Base-by-base conservation (phyloP, 2,797 vertebrate genomes). In the Pygocentrus nattereri region DNA sequence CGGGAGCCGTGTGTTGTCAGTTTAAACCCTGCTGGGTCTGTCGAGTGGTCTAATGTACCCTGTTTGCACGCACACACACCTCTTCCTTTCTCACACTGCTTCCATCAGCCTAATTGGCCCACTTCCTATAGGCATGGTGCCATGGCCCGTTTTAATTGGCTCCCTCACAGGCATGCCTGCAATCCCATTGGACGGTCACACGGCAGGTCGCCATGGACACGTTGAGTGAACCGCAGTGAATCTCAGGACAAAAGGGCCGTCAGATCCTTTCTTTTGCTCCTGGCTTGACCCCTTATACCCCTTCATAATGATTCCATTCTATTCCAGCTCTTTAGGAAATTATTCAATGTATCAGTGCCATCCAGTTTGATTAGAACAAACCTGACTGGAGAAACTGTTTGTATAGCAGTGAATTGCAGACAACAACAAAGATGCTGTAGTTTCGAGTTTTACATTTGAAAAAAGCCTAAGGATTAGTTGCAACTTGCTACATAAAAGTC, bases 91-190 rank as follows among this genome's bases (percentile, higher is more conserved):
- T 87, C 16, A 86, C 83, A 74, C 84, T 85, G 85, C 83, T 89
- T 91, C 89, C 81, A 89, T 93, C 91, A 91, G 88, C 89, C 91
- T 95, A 94, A 95, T 94, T 95, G 92, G 92, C 91, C 89, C 47
- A 23, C 88, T 89, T 94, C 92, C 93, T 90, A 90, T 94, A 85
- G 88, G 89, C 84, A 56, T 91, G 83, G 91, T 87, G 89, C 88
- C 88, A 89, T 38, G 82, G 86, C 83, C 86, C 78, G 84, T 92
- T 79, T 85, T 93, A 94, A 93, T 93, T 93, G 93, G 90, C 89
- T 93, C 83, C 84, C 88, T 91, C 90, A 91, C 89, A 92, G 88
- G 87, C 82, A 83, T 75, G 79, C 88, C 85, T 88, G 88, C 91
- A 88, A 88, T 92, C 89, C 86, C 87, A 93, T 94, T 95, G 93